phyloP scores from a whole-genome alignment of 2,113 vertebrate genomes.

The Serilophus lunatus region DNA sequence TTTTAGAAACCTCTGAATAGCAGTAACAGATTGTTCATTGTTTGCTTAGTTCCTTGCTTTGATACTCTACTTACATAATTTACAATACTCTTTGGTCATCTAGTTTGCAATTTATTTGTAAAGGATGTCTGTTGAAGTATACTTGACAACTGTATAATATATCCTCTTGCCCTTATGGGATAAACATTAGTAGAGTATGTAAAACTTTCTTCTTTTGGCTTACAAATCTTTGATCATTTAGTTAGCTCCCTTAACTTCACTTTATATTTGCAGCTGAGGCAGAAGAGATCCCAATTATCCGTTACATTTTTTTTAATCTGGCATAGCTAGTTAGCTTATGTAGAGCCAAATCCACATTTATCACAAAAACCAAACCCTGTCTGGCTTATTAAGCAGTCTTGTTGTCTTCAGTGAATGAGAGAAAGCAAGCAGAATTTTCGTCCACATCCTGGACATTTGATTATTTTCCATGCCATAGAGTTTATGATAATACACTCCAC shows the following conservation, averaged over 20 bases:
- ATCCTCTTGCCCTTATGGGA: neutral
- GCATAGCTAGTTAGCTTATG: neutral
- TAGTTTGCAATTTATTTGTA: neutral
- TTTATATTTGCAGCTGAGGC: neutral
- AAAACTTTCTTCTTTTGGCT: neutral
- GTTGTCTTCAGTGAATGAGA: neutral
- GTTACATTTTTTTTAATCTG: neutral
- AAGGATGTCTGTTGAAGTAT: neutral
- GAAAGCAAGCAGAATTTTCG: neutral
- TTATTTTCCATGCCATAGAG: neutral
- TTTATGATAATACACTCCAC: slow-evolving; percentile 7
- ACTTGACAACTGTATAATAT: neutral
- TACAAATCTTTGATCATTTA: neutral
- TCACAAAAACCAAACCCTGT: neutral
- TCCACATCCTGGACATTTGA: neutral
- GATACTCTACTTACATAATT: neutral
- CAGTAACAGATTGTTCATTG: neutral
- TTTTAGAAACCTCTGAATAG: neutral
- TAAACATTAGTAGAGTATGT: neutral
- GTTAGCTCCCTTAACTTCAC: neutral
- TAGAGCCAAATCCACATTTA: neutral
- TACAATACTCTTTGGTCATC: neutral
- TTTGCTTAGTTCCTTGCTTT: neutral
- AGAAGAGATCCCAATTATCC: neutral
- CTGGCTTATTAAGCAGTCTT: neutral